These are phyloP conservation scores for Alosa alosa DNA, from an alignment of 2,113 vertebrate species.

Conservation along the genomic window DNA sequence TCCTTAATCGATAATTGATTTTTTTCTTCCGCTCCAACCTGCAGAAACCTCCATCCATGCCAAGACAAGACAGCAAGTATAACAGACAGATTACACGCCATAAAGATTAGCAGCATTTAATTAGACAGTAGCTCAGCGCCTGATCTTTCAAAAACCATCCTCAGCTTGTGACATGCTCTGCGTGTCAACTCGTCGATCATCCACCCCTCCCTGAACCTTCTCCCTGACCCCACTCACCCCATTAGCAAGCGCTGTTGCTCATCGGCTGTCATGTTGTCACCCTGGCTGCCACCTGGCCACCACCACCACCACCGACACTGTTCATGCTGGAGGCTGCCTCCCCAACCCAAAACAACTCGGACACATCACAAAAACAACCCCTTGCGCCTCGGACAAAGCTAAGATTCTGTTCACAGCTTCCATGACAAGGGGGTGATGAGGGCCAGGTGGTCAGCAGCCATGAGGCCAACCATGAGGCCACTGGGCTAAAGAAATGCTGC, in stretches of 20 bases:
- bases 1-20: slow-evolving; percentile 30
- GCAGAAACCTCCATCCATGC: slow-evolving; percentile 70
- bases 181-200: background rate
- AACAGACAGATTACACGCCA: slow-evolving; percentile 76
- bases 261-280: background rate
- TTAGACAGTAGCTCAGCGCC: slow-evolving; percentile 35
- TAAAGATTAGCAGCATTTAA: slow-evolving; percentile 47
- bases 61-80: slow-evolving; percentile 70
- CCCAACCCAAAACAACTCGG: slow-evolving; percentile 29
- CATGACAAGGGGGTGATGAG: background rate
- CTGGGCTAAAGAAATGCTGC: background rate
- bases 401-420: slow-evolving; percentile 15
- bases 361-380: slow-evolving; percentile 19
- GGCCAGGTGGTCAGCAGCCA: background rate
- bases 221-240: background rate
- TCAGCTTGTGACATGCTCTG: background rate
- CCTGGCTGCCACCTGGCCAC: slow-evolving; percentile 22
- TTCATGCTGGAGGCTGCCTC: background rate
- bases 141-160: slow-evolving; percentile 1
- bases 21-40: slow-evolving; percentile 15
- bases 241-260: slow-evolving; percentile 11
- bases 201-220: background rate
- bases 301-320: background rate
- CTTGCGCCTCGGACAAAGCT: slow-evolving; percentile 17
- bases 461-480: background rate